Evolutionary conservation across 2,888 invertebrate genomes (phyloP), one percentile per base, ranked within the genome.

Genomic region (Drosophila testacea): DNA sequence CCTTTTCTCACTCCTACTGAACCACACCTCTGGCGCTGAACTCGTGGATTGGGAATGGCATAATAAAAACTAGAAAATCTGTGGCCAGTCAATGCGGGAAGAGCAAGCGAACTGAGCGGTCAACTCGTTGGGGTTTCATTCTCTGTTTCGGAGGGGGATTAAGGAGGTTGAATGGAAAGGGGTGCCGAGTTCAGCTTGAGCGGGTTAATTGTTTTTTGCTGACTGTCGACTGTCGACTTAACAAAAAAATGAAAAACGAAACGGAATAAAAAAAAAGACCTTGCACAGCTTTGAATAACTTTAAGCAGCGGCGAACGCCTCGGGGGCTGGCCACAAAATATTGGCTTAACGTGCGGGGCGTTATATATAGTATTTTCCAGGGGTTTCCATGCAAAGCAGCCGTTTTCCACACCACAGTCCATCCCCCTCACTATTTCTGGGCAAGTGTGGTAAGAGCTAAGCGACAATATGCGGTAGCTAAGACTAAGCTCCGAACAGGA

Each of bases 131-230:
- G 34, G 57, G 36, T 30, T 63, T 56, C 50, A 41, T 42, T 16
- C 28, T 10, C 28, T 22, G 50, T 22, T 34, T 50, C 22, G 6
- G 30, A 4, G 22, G 16, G 13, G 36, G n/a, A 22, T n/a, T 9
- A 28, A n/a, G 39, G 1, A 41, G 7, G 28, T 10, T 16, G 36
- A 4, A 39, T 7, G 34, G 28, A 36, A 30, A 7, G 22, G 28
- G 6, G 51, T 52, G 46, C 30, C 47, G 51, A 67, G 66, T 67
- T 77, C 62, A 73, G 67, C 67, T 59, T 67, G 61, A 69, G 69
- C 65, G 81, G 68, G 84, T 83, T 82, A 88, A 85, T 73, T 77
- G 79, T 82, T 88, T 83, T 83, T 79, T 82, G 86, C 86, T 73
- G 86, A 82, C 81, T 79, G 70, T 67, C 54, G 57, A 59, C 55